Base-by-base conservation (phyloP, 1,140 invertebrate genomes). In the Vollenhovia emeryi region DNA sequence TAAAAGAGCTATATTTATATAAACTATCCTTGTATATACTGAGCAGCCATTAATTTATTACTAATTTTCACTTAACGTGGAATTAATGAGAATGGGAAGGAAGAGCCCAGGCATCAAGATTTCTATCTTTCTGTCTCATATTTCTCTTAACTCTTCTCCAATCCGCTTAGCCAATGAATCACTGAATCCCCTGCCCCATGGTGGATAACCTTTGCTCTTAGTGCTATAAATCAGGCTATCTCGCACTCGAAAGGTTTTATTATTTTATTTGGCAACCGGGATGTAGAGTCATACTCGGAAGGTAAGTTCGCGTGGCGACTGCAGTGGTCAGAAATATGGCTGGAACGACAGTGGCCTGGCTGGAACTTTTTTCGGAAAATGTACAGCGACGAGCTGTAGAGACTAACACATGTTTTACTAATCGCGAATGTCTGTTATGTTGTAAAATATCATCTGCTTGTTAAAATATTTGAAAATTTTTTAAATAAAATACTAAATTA, bases 221-320 rank as follows among this genome's bases (percentile, higher is more conserved):
- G 90, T 85, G 66, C 85, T 86, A 90, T 94, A 94, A 94, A 94
- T 94, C 94, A 94, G 83, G 15, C 92, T 91, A 52, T 73, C 93
- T 93, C 88, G 86, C 86, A 87, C 86, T 89, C 86, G 59, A 84
- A 89, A 69, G 66, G 84, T 92, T 92, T 92, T 92, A 92, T 92
- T 93, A 92, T 93, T 92, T 92, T 91, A 92, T 90, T 92, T 92
- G 86, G 85, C 88, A 88, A 33, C 75, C 33, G 33, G 66, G 82
- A 55, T 75, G 78, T 64, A 78, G n/a, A n/a, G 84, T 75, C 84
- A 74, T 76, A 74, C 64, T 30, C 24, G 9, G 33, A 52, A 52
- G 40, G 73, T 60, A 52, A 73, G 15, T 84, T 85, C 30, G 15
- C 45, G 13, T 15, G 18, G 5, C 55, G 73, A 27, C 55, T 27